A percentile compares a stretch with the other conserved stretches of the same genome.
Conservation (phyloP, 2,113 vertebrate species). For the Abramis brama region DNA sequence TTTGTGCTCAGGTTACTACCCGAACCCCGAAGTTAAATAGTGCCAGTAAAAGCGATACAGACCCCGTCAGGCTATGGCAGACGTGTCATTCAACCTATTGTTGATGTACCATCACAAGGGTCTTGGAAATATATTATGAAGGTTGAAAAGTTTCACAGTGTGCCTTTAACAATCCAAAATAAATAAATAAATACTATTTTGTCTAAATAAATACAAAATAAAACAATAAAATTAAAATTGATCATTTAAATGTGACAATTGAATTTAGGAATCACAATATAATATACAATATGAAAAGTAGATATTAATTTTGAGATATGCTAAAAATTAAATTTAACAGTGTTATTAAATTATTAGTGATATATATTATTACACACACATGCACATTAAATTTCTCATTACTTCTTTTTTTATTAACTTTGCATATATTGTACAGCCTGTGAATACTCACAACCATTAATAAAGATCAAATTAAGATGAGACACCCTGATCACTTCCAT, state of each 20-base stretch:
- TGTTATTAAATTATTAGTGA: not conserved
- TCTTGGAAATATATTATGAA: too few species aligned
- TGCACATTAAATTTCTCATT: not conserved
- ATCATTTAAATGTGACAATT: not conserved
- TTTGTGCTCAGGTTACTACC: too few species aligned
- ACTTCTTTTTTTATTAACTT: not conserved
- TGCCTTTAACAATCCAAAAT: not conserved
- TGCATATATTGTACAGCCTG: slow-evolving; percentile 16
- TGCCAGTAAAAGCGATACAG: too few species aligned
- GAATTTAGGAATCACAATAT: not conserved
- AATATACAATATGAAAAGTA: not conserved
- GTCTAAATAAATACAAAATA: not conserved
- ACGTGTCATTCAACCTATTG: too few species aligned
- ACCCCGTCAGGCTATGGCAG: too few species aligned
- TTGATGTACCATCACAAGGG: too few species aligned
- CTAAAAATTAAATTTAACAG: not conserved
- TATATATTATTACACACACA: too few species aligned
- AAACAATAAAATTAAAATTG: not conserved
- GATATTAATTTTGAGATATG: not conserved
- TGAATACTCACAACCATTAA: slow-evolving; percentile 52
- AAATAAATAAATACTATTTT: not conserved
- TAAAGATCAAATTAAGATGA: slow-evolving; percentile 63
- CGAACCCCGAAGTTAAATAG: too few species aligned
- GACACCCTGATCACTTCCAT: not conserved
- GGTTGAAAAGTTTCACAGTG: too few species aligned